phyloP scores from a whole-genome alignment of 2,113 vertebrate species.

The Dicerorhinus sumatrensis region DNA sequence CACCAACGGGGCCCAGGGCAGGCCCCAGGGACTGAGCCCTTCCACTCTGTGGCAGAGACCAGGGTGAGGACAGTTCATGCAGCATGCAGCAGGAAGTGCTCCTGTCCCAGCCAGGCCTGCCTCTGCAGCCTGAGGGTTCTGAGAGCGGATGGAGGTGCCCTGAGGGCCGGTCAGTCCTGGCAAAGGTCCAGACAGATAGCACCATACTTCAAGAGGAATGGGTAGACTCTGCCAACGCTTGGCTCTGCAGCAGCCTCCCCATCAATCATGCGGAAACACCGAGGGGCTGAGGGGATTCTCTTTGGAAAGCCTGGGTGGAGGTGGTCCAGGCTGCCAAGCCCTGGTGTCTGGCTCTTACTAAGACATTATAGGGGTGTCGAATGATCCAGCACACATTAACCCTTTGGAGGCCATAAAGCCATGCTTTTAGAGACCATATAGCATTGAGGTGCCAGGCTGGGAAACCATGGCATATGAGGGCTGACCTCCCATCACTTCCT shows the following conservation, averaged over 20 bases:
- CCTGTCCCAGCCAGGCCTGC: no score
- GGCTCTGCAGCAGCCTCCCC: background rate
- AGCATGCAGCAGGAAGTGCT: background rate
- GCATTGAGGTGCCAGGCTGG: background rate
- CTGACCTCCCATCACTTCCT: background rate
- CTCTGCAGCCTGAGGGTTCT: no score
- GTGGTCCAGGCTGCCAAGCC: background rate
- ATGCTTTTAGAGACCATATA: background rate
- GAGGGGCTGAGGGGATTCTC: background rate
- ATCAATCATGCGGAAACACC: accelerated
- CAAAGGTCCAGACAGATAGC: background rate
- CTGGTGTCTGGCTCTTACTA: background rate
- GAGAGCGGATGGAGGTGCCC: background rate
- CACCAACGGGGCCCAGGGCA: accelerated
- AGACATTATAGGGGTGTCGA: background rate
- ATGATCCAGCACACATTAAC: background rate
- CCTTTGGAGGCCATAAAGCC: background rate
- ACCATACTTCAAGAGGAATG: background rate
- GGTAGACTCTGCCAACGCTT: accelerated
- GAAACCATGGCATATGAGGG: background rate
- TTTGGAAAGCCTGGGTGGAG: background rate
- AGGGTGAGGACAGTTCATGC: accelerated
- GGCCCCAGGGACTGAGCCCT: background rate
- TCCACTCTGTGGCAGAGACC: background rate
- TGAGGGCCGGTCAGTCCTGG: background rate